Conservation (phyloP, 2,113 vertebrate genomes). For the Mastomys natalensis region DNA sequence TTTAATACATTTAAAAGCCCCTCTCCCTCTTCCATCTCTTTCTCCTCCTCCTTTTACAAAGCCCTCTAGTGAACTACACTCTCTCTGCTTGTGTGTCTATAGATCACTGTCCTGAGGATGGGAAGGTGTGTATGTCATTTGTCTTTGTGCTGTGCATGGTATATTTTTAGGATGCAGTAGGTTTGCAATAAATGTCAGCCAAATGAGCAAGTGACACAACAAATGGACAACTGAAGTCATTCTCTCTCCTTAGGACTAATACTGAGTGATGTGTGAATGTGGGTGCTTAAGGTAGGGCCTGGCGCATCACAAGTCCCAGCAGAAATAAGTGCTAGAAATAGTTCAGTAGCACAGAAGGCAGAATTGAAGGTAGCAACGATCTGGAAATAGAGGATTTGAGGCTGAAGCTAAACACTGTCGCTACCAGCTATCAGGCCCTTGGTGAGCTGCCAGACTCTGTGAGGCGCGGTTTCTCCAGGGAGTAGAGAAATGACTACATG, state of each 20-base stretch:
- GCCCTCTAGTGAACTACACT: not conserved
- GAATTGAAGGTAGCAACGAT: not conserved
- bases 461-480: not conserved
- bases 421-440: not conserved
- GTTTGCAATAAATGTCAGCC: not conserved
- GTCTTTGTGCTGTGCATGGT: not conserved
- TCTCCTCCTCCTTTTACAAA: not conserved
- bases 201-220: not conserved
- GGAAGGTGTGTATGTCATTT: not conserved
- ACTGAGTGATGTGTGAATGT: not conserved
- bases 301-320: not conserved
- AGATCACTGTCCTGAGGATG: not conserved
- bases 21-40: not conserved
- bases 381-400: not conserved
- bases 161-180: not conserved
- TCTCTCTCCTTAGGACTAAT: not conserved
- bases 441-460: not conserved
- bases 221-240: not conserved
- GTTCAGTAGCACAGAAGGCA: not conserved
- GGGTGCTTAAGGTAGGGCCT: not conserved
- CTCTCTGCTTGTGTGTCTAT: not conserved
- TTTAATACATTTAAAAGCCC: not conserved
- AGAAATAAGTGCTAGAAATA: not conserved
- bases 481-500: not conserved
- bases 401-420: not conserved